Evolutionary conservation across 2,113 vertebrate genomes (phyloP).

Genomic region (Rhynchomys soricoides): DNA sequence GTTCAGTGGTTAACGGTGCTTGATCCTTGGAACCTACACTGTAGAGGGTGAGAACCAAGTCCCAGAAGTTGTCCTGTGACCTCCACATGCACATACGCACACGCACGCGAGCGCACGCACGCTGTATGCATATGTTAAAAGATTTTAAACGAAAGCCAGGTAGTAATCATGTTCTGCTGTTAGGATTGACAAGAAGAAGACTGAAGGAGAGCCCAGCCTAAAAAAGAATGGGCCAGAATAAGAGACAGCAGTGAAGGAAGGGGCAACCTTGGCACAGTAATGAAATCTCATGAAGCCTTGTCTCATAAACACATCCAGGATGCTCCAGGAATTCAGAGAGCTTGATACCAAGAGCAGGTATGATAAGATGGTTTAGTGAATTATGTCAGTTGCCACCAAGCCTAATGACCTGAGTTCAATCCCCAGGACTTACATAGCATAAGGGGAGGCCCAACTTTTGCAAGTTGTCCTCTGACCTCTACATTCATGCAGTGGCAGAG

Average conservation of each 20-base stretch:
- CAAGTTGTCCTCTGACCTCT: neutral
- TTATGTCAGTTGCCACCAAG: neutral
- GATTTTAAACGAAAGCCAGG: too few species aligned
- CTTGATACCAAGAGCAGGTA: neutral
- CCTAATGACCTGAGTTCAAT: neutral
- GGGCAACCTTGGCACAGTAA: neutral
- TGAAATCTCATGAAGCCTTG: neutral
- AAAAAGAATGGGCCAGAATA: neutral
- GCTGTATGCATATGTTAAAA: too few species aligned
- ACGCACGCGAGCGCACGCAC: too few species aligned
- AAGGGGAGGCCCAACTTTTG: too few species aligned
- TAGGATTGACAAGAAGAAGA: neutral
- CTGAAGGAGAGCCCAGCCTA: neutral
- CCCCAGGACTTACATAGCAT: neutral
- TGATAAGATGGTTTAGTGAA: neutral
- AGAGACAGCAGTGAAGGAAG: neutral
- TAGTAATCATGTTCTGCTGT: neutral
- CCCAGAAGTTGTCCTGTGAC: neutral
- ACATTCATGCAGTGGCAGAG: neutral
- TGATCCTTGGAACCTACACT: neutral
- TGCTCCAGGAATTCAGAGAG: neutral
- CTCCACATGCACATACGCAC: neutral
- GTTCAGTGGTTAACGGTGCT: neutral
- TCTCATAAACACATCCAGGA: neutral
- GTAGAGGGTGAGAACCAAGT: neutral